A percentile compares a stretch with the other conserved stretches of the same genome.
phyloP scores from a whole-genome alignment of 2,113 vertebrate species.

The Mastomys coucha region DNA sequence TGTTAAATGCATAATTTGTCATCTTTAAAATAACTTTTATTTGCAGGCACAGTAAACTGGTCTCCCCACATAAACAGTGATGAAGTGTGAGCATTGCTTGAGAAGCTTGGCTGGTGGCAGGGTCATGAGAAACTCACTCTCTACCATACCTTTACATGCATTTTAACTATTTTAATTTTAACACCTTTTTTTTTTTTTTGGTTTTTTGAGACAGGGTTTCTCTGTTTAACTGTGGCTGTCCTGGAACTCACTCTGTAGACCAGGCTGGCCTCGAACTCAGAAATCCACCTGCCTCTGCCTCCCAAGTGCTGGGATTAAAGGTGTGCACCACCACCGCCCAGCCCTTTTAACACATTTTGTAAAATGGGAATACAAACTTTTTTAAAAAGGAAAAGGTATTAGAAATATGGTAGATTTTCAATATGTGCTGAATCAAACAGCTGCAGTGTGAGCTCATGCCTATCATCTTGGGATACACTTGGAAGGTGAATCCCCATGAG shows the following conservation, averaged over 20 bases:
- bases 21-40: background rate
- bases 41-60: background rate
- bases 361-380: background rate
- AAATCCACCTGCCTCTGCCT: no score
- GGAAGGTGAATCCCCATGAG: background rate
- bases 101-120: background rate
- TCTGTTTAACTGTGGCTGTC: no score
- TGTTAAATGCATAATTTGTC: background rate
- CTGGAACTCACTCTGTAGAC: no score
- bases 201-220: no score
- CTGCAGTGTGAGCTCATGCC: background rate
- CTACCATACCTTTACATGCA: background rate
- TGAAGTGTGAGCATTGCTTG: background rate
- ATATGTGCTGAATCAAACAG: background rate
- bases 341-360: no score
- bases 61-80: background rate
- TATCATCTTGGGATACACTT: background rate
- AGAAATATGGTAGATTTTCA: background rate
- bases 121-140: background rate
- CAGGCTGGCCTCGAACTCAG: no score
- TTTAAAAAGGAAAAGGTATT: background rate
- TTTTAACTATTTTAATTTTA: background rate
- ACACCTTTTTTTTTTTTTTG: no score
- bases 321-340: no score
- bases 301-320: no score